Evolutionary conservation across 2,888 invertebrate genomes (phyloP).

Genomic region (Acanthococcus lagerstroemiae): DNA sequence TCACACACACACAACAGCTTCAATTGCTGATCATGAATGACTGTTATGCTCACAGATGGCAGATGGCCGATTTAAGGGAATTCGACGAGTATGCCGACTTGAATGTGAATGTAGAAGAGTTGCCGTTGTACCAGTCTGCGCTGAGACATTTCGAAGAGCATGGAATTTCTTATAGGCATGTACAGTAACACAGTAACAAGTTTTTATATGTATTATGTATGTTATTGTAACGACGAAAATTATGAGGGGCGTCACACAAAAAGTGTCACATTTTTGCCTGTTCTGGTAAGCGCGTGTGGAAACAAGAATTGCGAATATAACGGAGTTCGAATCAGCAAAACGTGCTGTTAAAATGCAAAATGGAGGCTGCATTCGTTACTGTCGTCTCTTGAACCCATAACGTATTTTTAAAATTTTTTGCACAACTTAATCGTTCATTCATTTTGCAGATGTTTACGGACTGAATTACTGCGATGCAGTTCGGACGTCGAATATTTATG

Average conservation of each 20-base stretch:
- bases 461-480: conserved; percentile 76
- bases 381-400: no score
- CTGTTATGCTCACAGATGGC: conserved; percentile 37
- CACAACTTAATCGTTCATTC: no score
- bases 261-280: no score
- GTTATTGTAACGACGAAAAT: no score
- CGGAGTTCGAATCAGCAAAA: neutral
- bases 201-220: no score
- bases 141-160: conserved; percentile 67
- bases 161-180: conserved; percentile 39
- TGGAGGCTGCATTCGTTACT: no score
- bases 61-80: conserved; percentile 79
- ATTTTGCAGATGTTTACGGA: conserved; percentile 57
- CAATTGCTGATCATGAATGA: no score
- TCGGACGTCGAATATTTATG: conserved; percentile 91
- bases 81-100: conserved; percentile 74
- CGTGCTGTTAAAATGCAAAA: neutral
- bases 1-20: no score
- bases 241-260: no score
- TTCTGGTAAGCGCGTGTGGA: no score
- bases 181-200: no score
- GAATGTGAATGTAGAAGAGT: conserved; percentile 65
- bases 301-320: neutral
- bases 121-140: conserved; percentile 76
- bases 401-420: no score